Conservation (phyloP, 1,140 invertebrate species). For the Drosophila busckii region DNA sequence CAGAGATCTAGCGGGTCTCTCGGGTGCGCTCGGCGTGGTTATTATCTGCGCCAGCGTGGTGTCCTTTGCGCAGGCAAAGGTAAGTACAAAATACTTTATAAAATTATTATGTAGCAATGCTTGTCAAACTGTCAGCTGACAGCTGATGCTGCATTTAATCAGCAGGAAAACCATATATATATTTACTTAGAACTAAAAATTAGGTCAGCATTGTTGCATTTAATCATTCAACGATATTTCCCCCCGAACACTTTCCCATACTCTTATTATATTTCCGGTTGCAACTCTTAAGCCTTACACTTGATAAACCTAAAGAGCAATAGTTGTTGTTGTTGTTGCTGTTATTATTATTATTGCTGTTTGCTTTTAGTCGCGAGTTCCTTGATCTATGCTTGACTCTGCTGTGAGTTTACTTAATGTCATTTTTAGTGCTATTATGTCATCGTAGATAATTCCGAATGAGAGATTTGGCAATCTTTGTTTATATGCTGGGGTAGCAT, state of each 20-base stretch:
- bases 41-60: constrained; percentile 53
- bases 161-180: background rate
- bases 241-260: constrained; percentile 16
- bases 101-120: background rate
- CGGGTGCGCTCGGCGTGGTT: constrained; percentile 61
- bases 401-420: constrained; percentile 29
- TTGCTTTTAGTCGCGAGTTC: background rate
- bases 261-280: constrained; percentile 38
- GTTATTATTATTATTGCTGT: background rate
- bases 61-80: constrained; percentile 58
- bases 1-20: constrained; percentile 74
- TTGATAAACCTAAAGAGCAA: constrained; percentile 34
- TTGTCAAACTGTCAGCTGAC: constrained; percentile 4
- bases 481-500: constrained; percentile 2
- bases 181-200: constrained; percentile 31
- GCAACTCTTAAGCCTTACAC: constrained; percentile 37
- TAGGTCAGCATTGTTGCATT: constrained; percentile 47
- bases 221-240: constrained; percentile 48
- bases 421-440: constrained; percentile 24
- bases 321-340: background rate
- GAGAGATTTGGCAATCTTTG: constrained; percentile 45
- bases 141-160: constrained; percentile 5
- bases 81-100: constrained; percentile 36
- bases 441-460: constrained; percentile 34
- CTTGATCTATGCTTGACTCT: constrained; percentile 6